phyloP scores from a whole-genome alignment of 2,888 invertebrate species.

The Lysandra bellargus region DNA sequence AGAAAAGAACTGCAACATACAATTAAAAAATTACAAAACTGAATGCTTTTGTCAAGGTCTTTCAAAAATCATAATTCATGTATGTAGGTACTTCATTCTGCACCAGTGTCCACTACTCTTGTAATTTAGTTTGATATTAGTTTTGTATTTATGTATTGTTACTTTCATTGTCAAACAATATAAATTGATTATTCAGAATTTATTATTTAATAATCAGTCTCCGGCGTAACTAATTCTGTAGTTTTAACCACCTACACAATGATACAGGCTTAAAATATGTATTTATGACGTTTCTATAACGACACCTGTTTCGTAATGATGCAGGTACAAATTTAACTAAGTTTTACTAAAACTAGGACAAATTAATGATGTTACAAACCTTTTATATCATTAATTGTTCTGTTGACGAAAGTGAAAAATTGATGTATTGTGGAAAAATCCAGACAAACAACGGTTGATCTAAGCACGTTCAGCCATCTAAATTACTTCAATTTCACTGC shows the following conservation, averaged over 20 bases:
- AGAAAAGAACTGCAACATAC: not conserved
- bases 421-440: conserved; percentile 42
- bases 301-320: conserved; percentile 49
- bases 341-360: conserved; percentile 30
- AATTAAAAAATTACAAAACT: not conserved
- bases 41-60: conserved; percentile 19
- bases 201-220: conserved; percentile 36
- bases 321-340: conserved; percentile 8
- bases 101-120: not conserved
- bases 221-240: conserved; percentile 39
- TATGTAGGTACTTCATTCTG: not conserved
- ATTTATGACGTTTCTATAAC: conserved; percentile 43
- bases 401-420: conserved; percentile 56
- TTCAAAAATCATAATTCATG: conserved; percentile 8
- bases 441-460: conserved; percentile 54
- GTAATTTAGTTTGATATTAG: not conserved
- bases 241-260: conserved; percentile 52
- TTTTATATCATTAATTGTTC: conserved; percentile 71
- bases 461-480: conserved; percentile 47
- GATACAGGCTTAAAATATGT: conserved; percentile 47
- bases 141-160: not conserved
- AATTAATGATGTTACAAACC: conserved; percentile 56
- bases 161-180: not conserved
- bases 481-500: conserved; percentile 40
- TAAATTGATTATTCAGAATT: not conserved